Percentiles rank a stretch among this genome's conserved stretches.
Evolutionary conservation across 2,888 invertebrate species (phyloP).

Genomic region (Cremastinae sp.): DNA sequence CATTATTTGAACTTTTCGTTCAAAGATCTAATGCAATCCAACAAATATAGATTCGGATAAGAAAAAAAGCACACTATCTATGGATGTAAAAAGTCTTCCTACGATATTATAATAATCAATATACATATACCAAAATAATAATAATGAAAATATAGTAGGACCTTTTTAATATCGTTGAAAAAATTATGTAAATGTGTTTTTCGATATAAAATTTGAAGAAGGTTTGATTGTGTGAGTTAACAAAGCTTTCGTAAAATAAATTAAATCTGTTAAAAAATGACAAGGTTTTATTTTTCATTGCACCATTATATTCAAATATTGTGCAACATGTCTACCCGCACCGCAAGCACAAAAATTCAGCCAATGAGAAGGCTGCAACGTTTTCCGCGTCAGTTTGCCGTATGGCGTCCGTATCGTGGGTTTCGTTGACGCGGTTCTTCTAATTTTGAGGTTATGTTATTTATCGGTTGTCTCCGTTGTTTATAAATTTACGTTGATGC

Average conservation of each 20-base stretch:
- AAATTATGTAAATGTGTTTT: conserved; percentile 46
- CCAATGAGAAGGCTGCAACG: conserved; percentile 18
- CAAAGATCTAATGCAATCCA: too few relatives aligned
- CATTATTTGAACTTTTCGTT: background rate
- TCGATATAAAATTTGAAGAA: conserved; percentile 40
- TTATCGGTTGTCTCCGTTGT: conserved; percentile 37
- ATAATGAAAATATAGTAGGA: background rate
- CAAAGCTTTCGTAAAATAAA: background rate
- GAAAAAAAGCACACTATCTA: too few relatives aligned
- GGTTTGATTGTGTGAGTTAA: background rate
- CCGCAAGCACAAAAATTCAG: background rate
- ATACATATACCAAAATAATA: conserved; percentile 18
- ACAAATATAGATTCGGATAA: too few relatives aligned
- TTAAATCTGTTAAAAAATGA: background rate
- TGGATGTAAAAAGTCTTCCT: conserved; percentile 54
- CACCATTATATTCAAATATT: too few relatives aligned
- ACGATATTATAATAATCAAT: too few relatives aligned
- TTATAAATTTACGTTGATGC: conserved; percentile 51
- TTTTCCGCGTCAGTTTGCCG: conserved; percentile 41
- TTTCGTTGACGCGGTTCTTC: conserved; percentile 11
- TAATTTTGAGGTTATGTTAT: conserved; percentile 57
- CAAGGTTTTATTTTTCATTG: too few relatives aligned
- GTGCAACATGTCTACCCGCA: background rate
- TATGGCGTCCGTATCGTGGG: conserved; percentile 37
- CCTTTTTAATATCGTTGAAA: conserved; percentile 27